Conservation (phyloP, 2,113 vertebrate genomes). For the Orcinus orca region DNA sequence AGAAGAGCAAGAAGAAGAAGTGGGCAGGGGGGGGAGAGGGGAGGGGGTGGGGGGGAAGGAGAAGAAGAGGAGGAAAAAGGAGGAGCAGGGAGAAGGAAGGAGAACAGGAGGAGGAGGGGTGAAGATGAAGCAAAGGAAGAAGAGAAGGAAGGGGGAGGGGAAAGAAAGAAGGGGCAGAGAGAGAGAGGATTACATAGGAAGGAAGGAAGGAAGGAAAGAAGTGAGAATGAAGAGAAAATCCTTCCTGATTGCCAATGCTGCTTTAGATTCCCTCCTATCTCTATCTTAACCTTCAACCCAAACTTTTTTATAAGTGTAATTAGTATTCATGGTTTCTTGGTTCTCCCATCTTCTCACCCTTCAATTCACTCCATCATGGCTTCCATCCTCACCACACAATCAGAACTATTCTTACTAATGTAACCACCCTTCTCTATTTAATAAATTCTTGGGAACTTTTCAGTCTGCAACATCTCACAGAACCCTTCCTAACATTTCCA, state of each 20-base stretch:
- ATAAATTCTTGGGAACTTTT: not conserved
- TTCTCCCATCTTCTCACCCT: not conserved
- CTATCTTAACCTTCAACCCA: not conserved
- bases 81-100: accelerated
- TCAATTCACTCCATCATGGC: too few relatives aligned
- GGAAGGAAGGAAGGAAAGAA: not conserved
- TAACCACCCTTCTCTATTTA: not conserved
- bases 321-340: not conserved
- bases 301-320: not conserved
- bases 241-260: not conserved
- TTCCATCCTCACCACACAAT: not conserved
- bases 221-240: not conserved
- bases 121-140: too few relatives aligned
- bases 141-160: not conserved
- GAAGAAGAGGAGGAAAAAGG: accelerated
- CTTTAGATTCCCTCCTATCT: not conserved
- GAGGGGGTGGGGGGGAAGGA: accelerated
- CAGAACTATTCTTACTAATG: not conserved
- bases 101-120: accelerated
- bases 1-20: accelerated
- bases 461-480: not conserved
- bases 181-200: too few relatives aligned
- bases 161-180: not conserved
- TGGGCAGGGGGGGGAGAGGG: too few relatives aligned
- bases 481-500: not conserved